phyloP scores from a whole-genome alignment of 2,113 vertebrate genomes.

The Istiophorus platypterus region DNA sequence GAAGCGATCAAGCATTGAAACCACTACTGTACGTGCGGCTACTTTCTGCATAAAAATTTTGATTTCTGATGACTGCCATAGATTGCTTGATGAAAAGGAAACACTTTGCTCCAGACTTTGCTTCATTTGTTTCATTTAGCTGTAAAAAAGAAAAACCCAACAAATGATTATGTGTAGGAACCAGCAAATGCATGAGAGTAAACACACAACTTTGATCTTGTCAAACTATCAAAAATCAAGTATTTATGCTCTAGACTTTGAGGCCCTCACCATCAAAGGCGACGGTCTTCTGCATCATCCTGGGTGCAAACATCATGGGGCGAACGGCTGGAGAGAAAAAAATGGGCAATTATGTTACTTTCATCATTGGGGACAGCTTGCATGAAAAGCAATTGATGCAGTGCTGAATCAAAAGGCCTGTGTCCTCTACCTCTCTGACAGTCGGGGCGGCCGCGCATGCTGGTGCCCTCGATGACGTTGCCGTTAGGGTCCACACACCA shows the following conservation, averaged over 20 bases:
- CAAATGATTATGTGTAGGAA: constrained; percentile 15
- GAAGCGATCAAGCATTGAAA: constrained; percentile 4
- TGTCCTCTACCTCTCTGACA: constrained; percentile 80
- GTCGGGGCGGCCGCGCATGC: constrained; percentile 65
- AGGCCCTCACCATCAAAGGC: constrained; percentile 31
- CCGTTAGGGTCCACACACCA: constrained; percentile 93
- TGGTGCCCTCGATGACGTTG: constrained; percentile 81
- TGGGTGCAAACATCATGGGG: constrained; percentile 24
- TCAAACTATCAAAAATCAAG: not conserved
- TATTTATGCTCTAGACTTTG: not conserved
- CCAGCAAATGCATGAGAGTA: not conserved
- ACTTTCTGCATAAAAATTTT: not conserved
- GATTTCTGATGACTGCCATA: not conserved
- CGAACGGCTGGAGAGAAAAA: not conserved
- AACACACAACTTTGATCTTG: not conserved
- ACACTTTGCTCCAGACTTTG: not conserved
- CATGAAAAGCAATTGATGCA: not conserved
- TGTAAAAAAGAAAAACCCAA: constrained; percentile 48
- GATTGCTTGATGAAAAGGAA: constrained; percentile 1
- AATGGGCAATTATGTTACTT: not conserved
- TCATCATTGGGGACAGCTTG: not conserved
- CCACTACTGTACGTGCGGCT: not conserved
- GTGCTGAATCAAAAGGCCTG: not conserved
- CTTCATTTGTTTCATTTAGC: constrained; percentile 22
- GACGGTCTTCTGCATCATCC: constrained; percentile 51